A percentile compares a stretch with the other conserved stretches of the same genome.
These are phyloP conservation scores for Tinamus major DNA, from an alignment of 2,797 vertebrate species.

Conservation along the genomic window DNA sequence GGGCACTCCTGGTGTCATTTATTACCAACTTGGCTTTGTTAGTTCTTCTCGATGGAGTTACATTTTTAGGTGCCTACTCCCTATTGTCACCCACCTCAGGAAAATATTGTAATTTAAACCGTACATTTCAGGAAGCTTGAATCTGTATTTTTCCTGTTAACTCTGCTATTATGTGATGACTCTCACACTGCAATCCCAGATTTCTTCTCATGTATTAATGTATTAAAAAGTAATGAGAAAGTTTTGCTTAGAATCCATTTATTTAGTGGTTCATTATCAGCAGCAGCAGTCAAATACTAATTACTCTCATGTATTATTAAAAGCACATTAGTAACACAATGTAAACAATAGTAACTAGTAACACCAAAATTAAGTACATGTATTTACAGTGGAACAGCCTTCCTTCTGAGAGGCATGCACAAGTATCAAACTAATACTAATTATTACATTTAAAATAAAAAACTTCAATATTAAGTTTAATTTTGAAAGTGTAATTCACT, in stretches of 20 bases:
- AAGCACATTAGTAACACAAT: neutral
- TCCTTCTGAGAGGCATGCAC: neutral
- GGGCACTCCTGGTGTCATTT: neutral
- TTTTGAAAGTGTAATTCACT: slow-evolving; percentile 12
- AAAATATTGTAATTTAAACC: neutral
- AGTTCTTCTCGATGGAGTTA: neutral
- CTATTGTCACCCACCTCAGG: neutral
- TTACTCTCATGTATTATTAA: neutral
- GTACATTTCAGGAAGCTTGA: neutral
- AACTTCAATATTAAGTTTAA: neutral
- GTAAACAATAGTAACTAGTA: neutral
- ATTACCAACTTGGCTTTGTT: neutral
- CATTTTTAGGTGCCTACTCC: neutral
- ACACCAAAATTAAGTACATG: slow-evolving; percentile 11
- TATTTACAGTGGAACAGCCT: neutral
- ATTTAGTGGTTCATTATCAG: slow-evolving; percentile 50
- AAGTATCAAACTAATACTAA: neutral
- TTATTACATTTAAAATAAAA: neutral
- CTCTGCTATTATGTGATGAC: neutral
- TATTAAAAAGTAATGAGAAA: slow-evolving; percentile 39
- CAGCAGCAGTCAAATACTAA: slow-evolving; percentile 41
- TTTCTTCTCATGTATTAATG: neutral
- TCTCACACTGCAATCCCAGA: neutral
- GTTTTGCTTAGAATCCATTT: slow-evolving; percentile 33
- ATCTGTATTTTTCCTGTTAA: neutral